Evolutionary conservation across 2,797 vertebrate genomes (phyloP).

Genomic region (Alcedo quadribrachys): DNA sequence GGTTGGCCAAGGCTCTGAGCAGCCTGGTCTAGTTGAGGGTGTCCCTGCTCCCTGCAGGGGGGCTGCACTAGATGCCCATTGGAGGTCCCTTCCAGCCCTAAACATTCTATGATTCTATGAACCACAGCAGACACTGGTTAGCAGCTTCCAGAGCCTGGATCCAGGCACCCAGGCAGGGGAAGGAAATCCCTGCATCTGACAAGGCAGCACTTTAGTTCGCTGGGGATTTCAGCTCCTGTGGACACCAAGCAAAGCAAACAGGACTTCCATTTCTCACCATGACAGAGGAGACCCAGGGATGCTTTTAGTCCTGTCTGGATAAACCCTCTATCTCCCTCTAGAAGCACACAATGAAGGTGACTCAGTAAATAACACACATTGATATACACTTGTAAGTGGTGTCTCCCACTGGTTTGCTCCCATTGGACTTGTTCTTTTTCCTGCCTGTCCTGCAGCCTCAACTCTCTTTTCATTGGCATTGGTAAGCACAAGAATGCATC

Average conservation of each 20-base stretch:
- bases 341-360: neutral
- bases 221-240: neutral
- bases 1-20: too few species aligned
- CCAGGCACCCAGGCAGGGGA: neutral
- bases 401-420: neutral
- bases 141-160: neutral
- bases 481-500: neutral
- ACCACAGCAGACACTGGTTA: neutral
- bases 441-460: neutral
- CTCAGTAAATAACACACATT: neutral
- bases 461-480: neutral
- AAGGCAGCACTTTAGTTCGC: neutral
- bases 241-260: neutral
- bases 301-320: neutral
- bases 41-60: too few species aligned
- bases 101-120: neutral
- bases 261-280: neutral
- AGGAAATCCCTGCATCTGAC: accelerated
- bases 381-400: neutral
- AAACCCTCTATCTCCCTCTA: neutral
- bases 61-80: too few species aligned
- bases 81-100: too few species aligned
- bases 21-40: too few species aligned
- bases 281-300: neutral
- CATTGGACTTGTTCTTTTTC: neutral